These are phyloP conservation scores for Manduca sexta DNA, from an alignment of 1,140 invertebrate species.

Conservation along the genomic window DNA sequence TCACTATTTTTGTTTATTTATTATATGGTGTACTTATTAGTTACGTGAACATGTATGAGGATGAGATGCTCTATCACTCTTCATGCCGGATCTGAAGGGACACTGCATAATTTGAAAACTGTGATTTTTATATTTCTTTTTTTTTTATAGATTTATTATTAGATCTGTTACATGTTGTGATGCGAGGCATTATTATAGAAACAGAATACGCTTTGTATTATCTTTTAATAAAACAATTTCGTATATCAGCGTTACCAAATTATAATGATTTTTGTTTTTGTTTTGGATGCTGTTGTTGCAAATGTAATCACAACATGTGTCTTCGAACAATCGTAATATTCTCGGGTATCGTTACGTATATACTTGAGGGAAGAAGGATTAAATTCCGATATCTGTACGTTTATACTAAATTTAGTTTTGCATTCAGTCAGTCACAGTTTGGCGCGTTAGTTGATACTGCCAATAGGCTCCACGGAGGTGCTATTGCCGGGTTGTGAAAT, in stretches of 20 bases:
- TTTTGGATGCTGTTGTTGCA: slow-evolving; percentile 37
- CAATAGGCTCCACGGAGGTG: slow-evolving; percentile 48
- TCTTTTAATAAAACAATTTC: slow-evolving; percentile 10
- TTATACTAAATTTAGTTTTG: not conserved
- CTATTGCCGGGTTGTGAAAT: slow-evolving; percentile 67
- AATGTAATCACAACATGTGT: slow-evolving; percentile 57
- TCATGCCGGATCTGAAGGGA: slow-evolving; percentile 66
- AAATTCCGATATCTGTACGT: slow-evolving; percentile 5
- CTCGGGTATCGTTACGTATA: slow-evolving; percentile 51
- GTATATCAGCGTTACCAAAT: slow-evolving; percentile 42
- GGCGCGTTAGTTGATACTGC: slow-evolving; percentile 29
- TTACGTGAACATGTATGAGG: slow-evolving; percentile 48
- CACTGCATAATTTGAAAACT: slow-evolving; percentile 71
- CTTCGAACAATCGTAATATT: slow-evolving; percentile 44
- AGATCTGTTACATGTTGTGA: slow-evolving; percentile 69
- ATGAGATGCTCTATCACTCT: slow-evolving; percentile 53
- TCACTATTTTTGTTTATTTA: slow-evolving; percentile 52
- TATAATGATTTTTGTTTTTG: slow-evolving; percentile 20
- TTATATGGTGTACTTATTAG: slow-evolving; percentile 69
- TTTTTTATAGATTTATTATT: slow-evolving; percentile 61
- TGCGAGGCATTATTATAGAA: slow-evolving; percentile 36
- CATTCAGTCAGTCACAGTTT: not conserved
- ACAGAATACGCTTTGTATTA: slow-evolving; percentile 1
- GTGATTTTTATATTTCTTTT: slow-evolving; percentile 71
- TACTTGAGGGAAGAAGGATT: slow-evolving; percentile 59